Evolutionary conservation across 2,797 vertebrate genomes (phyloP).

Genomic region (Bradypodion ventrale): DNA sequence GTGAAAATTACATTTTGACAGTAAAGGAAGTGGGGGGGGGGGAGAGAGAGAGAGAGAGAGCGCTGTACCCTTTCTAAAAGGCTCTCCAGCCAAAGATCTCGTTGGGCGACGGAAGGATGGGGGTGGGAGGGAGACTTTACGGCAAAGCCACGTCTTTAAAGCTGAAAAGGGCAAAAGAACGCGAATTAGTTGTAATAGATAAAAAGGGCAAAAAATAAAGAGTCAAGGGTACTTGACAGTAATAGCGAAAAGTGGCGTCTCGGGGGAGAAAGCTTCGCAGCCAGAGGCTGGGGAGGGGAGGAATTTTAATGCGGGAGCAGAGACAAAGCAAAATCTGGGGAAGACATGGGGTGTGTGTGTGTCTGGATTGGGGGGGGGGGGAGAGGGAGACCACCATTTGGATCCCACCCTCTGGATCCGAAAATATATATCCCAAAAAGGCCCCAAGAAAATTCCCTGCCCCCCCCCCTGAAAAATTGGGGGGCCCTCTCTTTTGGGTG

Average conservation of each 20-base stretch:
- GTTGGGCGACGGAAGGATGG: conserved; percentile 71
- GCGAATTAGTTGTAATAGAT: conserved; percentile 99
- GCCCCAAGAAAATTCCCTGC: too few relatives aligned
- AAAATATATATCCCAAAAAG: too few relatives aligned
- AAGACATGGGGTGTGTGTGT: too few relatives aligned
- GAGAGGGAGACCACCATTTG: conserved; percentile 61
- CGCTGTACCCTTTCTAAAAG: conserved; percentile 86
- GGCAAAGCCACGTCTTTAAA: conserved; percentile 86
- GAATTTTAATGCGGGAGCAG: conserved; percentile 87
- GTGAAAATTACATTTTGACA: conserved; percentile 95
- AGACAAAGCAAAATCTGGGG: not conserved
- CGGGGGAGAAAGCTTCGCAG: conserved; percentile 83
- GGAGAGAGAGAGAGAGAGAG: accelerated
- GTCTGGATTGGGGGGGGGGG: too few relatives aligned
- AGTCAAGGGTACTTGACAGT: conserved; percentile 99
- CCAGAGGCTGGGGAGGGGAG: conserved; percentile 80
- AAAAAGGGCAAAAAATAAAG: conserved; percentile 98
- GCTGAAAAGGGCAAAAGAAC: conserved; percentile 99
- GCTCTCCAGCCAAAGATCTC: conserved; percentile 80
- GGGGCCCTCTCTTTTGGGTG: not conserved
- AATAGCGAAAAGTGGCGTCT: conserved; percentile 92
- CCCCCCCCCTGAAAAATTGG: not conserved
- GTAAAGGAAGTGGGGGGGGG: conserved; percentile 69
- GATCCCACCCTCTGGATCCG: too few relatives aligned
- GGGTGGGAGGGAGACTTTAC: conserved; percentile 80